Evolutionary conservation across 2,888 invertebrate genomes (phyloP), one percentile per base, ranked within the genome.

Genomic region (Melanotus villosus): DNA sequence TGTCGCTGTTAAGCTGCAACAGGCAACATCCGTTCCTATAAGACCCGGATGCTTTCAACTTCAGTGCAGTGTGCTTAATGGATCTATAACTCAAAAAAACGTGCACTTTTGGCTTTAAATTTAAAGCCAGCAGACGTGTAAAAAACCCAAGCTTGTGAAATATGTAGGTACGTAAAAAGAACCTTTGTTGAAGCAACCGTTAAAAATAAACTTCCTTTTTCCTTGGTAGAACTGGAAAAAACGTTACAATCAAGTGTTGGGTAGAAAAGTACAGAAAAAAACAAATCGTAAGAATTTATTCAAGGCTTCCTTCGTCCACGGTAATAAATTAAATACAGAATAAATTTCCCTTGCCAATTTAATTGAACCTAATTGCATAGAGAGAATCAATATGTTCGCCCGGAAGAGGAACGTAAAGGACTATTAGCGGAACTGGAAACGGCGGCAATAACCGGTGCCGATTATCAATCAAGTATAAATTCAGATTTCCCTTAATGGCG

Each of bases 361-460:
- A 66, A 66, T 66, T 66, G 66, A 59, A 54, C 38, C 30, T 67
- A 67, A 67, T 65, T 65, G 56, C 32, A 52, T 45, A 59, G 57
- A 60, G 57, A 32, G 43, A 52, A 60, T 65, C 68, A 45, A 65
- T 69, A 59, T 54, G 52, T 65, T 69, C 26, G 47, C 54, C 14
- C 47, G 59, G 65, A 68, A 64, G 57, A 62, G 54, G 32, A 58
- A 32, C 47, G 59, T 26, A 62, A 67, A 60, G 52, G 65, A 50
- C 64, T 59, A 64, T 64, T 68, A 64, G 30, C 64, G 50, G 68
- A 68, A 68, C 12, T 26, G 68, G 64, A 64, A 68, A 58, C 66
- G 59, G 54, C 58, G 36, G 59, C 54, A 59, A 66, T 66, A 66
- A 66, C 66, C 63, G 63, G 50, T 34, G 43, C 50, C 63, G 68